Conservation (phyloP, 2,113 vertebrate genomes). For the Thalassoma bifasciatum region DNA sequence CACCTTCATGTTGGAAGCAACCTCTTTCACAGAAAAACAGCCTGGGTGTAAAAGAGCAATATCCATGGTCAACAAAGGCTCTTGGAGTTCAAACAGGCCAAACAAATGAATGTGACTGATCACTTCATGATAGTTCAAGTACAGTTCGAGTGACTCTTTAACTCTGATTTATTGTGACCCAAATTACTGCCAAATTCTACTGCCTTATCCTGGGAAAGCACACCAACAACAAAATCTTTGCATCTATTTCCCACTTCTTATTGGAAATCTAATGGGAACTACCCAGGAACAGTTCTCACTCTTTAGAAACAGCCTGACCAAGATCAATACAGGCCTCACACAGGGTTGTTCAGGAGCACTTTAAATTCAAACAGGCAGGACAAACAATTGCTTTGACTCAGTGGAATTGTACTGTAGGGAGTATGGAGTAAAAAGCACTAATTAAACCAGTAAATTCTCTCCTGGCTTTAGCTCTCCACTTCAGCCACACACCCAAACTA, state of each 20-base stretch:
- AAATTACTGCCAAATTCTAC: not conserved
- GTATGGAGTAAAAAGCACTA: constrained; percentile 63
- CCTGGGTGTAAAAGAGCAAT: too few relatives aligned
- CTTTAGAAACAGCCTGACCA: constrained; percentile 57
- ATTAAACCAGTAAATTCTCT: constrained; percentile 79
- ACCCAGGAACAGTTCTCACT: constrained; percentile 42
- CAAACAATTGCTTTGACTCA: constrained; percentile 75
- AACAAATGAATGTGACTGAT: too few relatives aligned
- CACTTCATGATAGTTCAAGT: too few relatives aligned
- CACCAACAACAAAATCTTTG: constrained; percentile 11
- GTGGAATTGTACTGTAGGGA: constrained; percentile 69
- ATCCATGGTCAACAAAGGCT: too few relatives aligned
- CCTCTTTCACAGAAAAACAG: too few relatives aligned
- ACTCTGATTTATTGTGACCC: not conserved
- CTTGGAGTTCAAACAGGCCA: too few relatives aligned
- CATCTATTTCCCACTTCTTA: constrained; percentile 29
- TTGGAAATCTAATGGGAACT: constrained; percentile 55
- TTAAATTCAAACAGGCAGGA: constrained; percentile 73
- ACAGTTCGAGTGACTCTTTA: not conserved
- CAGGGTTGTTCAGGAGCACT: constrained; percentile 62
- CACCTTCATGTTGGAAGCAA: too few relatives aligned
- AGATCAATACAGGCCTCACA: constrained; percentile 67
- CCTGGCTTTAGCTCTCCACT: constrained; percentile 49
- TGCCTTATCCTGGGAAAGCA: not conserved
- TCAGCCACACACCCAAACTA: constrained; percentile 14